Evolutionary conservation across 2,888 invertebrate species (phyloP).

Genomic region (Dusona sp.): DNA sequence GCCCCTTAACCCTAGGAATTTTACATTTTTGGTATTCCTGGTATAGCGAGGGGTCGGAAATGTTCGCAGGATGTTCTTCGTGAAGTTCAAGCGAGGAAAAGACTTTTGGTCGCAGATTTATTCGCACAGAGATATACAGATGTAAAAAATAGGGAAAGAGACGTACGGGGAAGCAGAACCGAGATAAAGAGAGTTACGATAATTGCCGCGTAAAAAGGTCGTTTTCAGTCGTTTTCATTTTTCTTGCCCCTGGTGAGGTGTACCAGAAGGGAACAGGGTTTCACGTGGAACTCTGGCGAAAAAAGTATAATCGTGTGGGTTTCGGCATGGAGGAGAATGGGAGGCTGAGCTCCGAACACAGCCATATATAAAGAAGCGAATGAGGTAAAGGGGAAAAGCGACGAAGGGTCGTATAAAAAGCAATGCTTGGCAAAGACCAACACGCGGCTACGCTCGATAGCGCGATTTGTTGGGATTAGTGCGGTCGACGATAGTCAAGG

Average conservation of each 20-base stretch:
- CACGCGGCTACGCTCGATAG: conserved; percentile 67
- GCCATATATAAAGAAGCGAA: conserved; percentile 25
- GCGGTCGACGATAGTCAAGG: conserved; percentile 62
- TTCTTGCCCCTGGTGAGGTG: conserved; percentile 12
- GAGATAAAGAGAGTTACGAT: conserved; percentile 80
- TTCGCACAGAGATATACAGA: conserved; percentile 49
- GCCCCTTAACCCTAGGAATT: conserved; percentile 64
- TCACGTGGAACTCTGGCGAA: conserved; percentile 43
- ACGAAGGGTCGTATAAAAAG: conserved; percentile 50
- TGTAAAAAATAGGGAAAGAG: conserved; percentile 49
- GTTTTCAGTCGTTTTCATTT: conserved; percentile 62
- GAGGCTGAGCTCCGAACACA: neutral
- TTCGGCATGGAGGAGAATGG: conserved; percentile 19
- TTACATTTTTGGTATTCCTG: conserved; percentile 51
- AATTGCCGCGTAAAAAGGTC: conserved; percentile 75
- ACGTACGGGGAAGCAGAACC: conserved; percentile 37
- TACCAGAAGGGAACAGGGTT: neutral
- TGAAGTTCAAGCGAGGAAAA: conserved; percentile 12
- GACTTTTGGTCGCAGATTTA: conserved; percentile 64
- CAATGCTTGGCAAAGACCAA: conserved; percentile 54
- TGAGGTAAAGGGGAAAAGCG: conserved; percentile 41
- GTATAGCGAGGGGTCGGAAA: conserved; percentile 23
- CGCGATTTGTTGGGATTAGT: conserved; percentile 74
- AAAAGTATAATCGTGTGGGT: conserved; percentile 57
- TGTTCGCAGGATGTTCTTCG: conserved; percentile 1